Conservation (phyloP, 2,888 invertebrate genomes). For the Aphidius colemani region DNA sequence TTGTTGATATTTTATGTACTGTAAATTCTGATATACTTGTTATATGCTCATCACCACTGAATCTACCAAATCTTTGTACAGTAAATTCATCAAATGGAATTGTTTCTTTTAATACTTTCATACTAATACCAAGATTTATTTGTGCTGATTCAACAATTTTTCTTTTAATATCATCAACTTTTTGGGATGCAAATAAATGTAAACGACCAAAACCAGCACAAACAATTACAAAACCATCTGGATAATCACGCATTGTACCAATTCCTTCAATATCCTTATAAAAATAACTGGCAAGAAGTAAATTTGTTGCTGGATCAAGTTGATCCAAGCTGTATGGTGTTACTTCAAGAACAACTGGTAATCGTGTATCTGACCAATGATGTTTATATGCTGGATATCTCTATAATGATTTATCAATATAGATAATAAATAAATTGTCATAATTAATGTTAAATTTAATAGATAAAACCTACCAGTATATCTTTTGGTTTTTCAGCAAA, state of each 20-base stretch:
- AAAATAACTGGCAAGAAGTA: conserved; percentile 79
- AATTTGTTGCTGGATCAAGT: conserved; percentile 83
- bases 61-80: conserved; percentile 86
- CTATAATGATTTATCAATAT: conserved; percentile 60
- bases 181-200: conserved; percentile 86
- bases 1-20: conserved; percentile 86
- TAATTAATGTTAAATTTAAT: too few relatives aligned
- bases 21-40: conserved; percentile 96
- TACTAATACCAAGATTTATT: conserved; percentile 78
- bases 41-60: conserved; percentile 90
- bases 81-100: conserved; percentile 87
- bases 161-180: conserved; percentile 85
- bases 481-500: conserved; percentile 84
- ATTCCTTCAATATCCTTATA: conserved; percentile 86
- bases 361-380: conserved; percentile 93
- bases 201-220: conserved; percentile 89
- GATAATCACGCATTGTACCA: conserved; percentile 81
- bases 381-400: conserved; percentile 90
- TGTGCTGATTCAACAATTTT: conserved; percentile 84
- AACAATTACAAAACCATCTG: conserved; percentile 91
- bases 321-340: conserved; percentile 93
- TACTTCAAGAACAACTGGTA: conserved; percentile 88
- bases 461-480: conserved; percentile 64
- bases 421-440: not conserved
- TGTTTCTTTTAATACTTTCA: conserved; percentile 82